These are phyloP conservation scores for Lamprologus speciosus DNA, from an alignment of 2,113 vertebrate genomes.

Conservation along the genomic window DNA sequence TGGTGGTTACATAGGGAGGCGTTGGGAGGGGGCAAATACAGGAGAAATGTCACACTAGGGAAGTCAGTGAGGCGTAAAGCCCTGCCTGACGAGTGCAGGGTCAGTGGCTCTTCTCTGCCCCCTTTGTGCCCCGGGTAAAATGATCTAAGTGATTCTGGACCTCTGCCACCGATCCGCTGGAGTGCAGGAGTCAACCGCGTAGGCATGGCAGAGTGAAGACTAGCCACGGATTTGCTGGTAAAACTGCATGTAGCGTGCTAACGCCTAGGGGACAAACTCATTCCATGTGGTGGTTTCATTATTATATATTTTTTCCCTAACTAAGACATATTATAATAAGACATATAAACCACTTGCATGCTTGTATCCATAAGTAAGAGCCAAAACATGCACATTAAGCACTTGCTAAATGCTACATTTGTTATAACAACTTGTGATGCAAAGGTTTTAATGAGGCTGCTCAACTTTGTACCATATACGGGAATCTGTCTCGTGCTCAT, in stretches of 20 bases:
- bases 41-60: conserved; percentile 71
- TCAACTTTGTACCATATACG: neutral
- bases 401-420: neutral
- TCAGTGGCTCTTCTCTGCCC: conserved; percentile 72
- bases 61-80: conserved; percentile 72
- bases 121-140: conserved; percentile 74
- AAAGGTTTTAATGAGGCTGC: neutral
- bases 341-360: neutral
- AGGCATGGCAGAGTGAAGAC: conserved; percentile 41
- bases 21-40: conserved; percentile 60
- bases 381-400: neutral
- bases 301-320: neutral
- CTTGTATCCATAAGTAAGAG: neutral
- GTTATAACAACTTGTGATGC: neutral
- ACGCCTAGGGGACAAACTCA: conserved; percentile 9
- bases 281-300: neutral
- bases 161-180: conserved; percentile 66
- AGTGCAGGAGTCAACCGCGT: conserved; percentile 63
- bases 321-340: neutral
- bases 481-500: neutral
- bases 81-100: conserved; percentile 57
- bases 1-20: conserved; percentile 53
- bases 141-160: conserved; percentile 82
- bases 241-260: conserved; percentile 4
- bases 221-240: conserved; percentile 40